Evolutionary conservation across 2,797 vertebrate species (phyloP), one percentile per base, ranked within the genome.

Genomic region (Atherinosoma microstoma): DNA sequence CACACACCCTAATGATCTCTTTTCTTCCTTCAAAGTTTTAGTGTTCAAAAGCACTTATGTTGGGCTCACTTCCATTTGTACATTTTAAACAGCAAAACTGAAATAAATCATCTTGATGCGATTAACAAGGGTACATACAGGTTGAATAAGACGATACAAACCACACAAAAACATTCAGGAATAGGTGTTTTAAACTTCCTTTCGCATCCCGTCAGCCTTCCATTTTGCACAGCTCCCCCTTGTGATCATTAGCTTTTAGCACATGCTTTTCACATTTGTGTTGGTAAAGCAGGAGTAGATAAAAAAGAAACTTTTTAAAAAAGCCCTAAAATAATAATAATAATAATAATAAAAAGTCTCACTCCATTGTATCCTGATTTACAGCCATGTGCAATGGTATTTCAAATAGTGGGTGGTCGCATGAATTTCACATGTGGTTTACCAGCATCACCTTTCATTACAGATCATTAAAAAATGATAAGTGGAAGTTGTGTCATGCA

Each of bases 181-280:
- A 73, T 64, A 83, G 63, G 77, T 74, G 76, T 60, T 71, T 77
- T 70, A 87, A 71, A 81, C 73, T 60, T 84, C 78, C 81, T 85
- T 83, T 77, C 80, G 72, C 73, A 75, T 81, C 66, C 78, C 20
- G 27, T 66, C 68, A 76, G 71, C 64, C 67, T 76, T 84, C 42
- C 32, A 24, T 75, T 87, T 79, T 80, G 71, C 80, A 91, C 80
- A 85, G 75, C 91, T 76, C 92, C 91, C 85, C 76, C 92, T 80
- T 82, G 90, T 92, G 92, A 87, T 76, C 34, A 67, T 73, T 53
- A 83, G 63, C 38, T 60, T 58, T 54, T 40, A 85, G 68, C 68
- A 90, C 79, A 89, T 61, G 35, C 74, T 60, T 70, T 45, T 67
- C 8, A 32, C 27, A 62, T 73, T 70, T 68, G 9, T 65, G 67